These are phyloP conservation scores for Eurypyga helias DNA, from an alignment of 2,113 vertebrate genomes.

Conservation along the genomic window DNA sequence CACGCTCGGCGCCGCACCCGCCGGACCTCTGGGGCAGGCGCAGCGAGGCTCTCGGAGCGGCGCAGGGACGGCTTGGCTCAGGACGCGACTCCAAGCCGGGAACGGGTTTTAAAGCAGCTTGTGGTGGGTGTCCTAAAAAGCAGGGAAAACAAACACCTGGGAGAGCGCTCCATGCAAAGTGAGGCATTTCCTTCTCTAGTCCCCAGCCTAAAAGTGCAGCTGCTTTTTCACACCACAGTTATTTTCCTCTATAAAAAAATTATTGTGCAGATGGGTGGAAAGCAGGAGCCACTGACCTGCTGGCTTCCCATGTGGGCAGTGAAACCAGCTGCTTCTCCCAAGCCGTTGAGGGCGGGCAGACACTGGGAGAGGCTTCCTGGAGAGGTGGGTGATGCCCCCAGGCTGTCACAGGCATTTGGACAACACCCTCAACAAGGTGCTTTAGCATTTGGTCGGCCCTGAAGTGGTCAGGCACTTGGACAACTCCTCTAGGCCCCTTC, in stretches of 20 bases:
- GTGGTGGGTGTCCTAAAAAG: background rate
- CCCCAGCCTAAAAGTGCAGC: background rate
- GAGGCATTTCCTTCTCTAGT: background rate
- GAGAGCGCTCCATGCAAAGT: background rate
- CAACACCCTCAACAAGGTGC: fast-evolving
- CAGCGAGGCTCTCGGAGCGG: background rate
- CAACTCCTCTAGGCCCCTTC: fast-evolving
- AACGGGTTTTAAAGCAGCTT: background rate
- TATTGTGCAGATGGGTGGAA: background rate
- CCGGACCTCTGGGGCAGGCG: background rate
- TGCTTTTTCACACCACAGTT: fast-evolving
- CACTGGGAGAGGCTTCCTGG: background rate
- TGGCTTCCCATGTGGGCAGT: background rate
- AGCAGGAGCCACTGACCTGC: background rate
- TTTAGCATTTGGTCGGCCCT: background rate
- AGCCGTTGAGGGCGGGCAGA: background rate
- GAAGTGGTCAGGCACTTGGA: fast-evolving
- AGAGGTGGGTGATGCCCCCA: fast-evolving
- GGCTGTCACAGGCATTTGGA: background rate
- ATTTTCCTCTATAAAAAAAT: background rate
- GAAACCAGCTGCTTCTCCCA: background rate
- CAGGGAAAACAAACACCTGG: background rate
- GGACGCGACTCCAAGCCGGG: background rate
- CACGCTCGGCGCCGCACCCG: background rate
- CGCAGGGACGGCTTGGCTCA: background rate